Percentiles rank a stretch among this genome's conserved stretches.
phyloP scores from a whole-genome alignment of 2,113 vertebrate species.

The Osmerus eperlanus region DNA sequence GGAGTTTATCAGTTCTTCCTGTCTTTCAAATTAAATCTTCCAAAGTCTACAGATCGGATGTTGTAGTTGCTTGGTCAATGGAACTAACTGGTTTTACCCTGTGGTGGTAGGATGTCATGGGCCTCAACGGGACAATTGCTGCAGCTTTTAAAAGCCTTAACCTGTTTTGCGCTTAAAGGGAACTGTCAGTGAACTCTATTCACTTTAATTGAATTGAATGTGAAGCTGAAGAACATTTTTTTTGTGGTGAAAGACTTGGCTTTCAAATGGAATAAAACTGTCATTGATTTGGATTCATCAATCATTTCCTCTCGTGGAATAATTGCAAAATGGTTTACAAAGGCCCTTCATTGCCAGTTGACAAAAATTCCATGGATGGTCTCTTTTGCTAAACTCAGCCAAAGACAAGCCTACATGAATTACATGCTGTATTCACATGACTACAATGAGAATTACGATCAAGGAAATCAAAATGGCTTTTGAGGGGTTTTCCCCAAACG shows the following conservation, averaged over 20 bases:
- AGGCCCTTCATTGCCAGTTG: not conserved
- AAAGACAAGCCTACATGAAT: conserved; percentile 3
- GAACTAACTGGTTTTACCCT: not conserved
- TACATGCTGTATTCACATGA: conserved; percentile 4
- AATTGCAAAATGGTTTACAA: conserved; percentile 15
- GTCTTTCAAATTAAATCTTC: not conserved
- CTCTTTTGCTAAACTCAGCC: conserved; percentile 13
- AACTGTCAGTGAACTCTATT: not conserved
- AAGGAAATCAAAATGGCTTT: not conserved
- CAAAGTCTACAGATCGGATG: not conserved
- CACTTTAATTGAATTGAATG: no score
- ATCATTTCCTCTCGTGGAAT: not conserved
- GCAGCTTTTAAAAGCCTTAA: not conserved
- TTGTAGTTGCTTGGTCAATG: not conserved
- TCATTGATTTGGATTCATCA: not conserved
- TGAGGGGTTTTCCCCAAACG: not conserved
- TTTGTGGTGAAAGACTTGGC: not conserved
- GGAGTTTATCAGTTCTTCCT: no score
- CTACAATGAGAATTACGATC: not conserved
- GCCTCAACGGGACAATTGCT: not conserved
- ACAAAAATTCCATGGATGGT: not conserved
- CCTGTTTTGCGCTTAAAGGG: not conserved
- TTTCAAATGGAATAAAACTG: not conserved
- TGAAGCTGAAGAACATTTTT: no score
- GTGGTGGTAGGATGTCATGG: not conserved